Percentiles rank a stretch among this genome's conserved stretches.
phyloP scores from a whole-genome alignment of 2,888 invertebrate species.

The Leptopilina syphax region DNA sequence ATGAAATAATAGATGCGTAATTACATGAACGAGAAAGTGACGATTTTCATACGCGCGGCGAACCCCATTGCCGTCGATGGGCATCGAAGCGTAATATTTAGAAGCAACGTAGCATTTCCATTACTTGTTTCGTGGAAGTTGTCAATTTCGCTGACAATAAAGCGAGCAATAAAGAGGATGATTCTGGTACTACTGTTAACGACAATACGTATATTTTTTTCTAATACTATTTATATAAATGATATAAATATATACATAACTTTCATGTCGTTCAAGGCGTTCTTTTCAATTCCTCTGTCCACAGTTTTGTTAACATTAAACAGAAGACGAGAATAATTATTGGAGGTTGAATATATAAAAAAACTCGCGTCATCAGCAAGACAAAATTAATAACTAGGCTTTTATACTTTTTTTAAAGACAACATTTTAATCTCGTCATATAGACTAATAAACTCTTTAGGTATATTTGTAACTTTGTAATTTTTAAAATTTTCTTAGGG shows the following conservation, averaged over 20 bases:
- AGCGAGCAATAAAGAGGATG: slow-evolving; percentile 38
- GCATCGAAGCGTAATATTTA: slow-evolving; percentile 58
- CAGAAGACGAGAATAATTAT: slow-evolving; percentile 29
- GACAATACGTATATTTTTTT: background rate
- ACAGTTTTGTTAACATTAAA: slow-evolving; percentile 22
- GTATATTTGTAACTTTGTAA: no score
- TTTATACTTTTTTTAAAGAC: background rate
- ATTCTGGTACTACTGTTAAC: slow-evolving; percentile 34
- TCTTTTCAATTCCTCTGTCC: slow-evolving; percentile 19
- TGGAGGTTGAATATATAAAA: slow-evolving; percentile 2
- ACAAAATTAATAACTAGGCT: background rate
- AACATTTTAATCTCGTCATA: no score
- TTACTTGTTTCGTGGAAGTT: slow-evolving; percentile 57
- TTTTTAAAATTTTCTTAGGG: no score
- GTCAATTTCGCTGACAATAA: slow-evolving; percentile 37
- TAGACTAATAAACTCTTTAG: no score
- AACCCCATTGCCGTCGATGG: slow-evolving; percentile 52
- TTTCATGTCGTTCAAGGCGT: slow-evolving; percentile 25
- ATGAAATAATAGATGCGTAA: slow-evolving; percentile 50
- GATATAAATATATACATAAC: background rate
- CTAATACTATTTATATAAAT: no score
- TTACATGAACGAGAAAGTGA: slow-evolving; percentile 61
- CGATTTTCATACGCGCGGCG: slow-evolving; percentile 52
- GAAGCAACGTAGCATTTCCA: slow-evolving; percentile 55
- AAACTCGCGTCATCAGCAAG: slow-evolving; percentile 36